Evolutionary conservation across 2,888 invertebrate species (phyloP), one percentile per base, ranked within the genome.

Genomic region (Xestia rhomboidea): DNA sequence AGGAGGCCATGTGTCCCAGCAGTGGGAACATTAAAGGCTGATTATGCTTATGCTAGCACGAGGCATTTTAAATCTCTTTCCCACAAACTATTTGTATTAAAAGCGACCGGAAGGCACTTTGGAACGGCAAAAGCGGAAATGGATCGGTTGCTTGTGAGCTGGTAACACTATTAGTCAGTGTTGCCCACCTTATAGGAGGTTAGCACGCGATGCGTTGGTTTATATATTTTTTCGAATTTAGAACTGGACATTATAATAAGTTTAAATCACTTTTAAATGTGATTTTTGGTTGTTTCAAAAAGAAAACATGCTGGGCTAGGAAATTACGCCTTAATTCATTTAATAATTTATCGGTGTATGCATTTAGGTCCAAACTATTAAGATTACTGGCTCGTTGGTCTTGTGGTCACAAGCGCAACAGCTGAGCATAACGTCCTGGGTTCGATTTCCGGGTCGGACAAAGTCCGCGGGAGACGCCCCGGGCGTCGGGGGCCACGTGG

Each of bases 151-250:
- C 84, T 87, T 84, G 85, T 82, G 80, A 79, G 91, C 90, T 92
- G 93, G 92, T 89, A 92, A 89, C 91, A 90, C 91, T 90, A 95
- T 95, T 93, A 92, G 92, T 95, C 92, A 93, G 91, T 93, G 93
- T 91, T 92, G 89, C 93, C 91, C 91, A 88, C 90, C 79, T 92
- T 86, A 95, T 93, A 87, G 90, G 80, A 41, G 49, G 71, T 76
- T 38, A 79, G 73, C 89, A 88, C 88, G 88, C 88, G 77, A 88
- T 72, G 73, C 46, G 62, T 79, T 54, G 62, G 60, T 38, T 79
- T 76, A 68, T 73, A 15, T 63, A 4, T 72, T 63, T 57, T 75
- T 75, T 68, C 1, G n/a, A 41, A 64, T 49, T 67, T 74, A 15
- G 27, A 57, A 63, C 13, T 60, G 15, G 54, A 75, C 30, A 54